phyloP scores from a whole-genome alignment of 2,113 vertebrate genomes.

The Noctilio leporinus region DNA sequence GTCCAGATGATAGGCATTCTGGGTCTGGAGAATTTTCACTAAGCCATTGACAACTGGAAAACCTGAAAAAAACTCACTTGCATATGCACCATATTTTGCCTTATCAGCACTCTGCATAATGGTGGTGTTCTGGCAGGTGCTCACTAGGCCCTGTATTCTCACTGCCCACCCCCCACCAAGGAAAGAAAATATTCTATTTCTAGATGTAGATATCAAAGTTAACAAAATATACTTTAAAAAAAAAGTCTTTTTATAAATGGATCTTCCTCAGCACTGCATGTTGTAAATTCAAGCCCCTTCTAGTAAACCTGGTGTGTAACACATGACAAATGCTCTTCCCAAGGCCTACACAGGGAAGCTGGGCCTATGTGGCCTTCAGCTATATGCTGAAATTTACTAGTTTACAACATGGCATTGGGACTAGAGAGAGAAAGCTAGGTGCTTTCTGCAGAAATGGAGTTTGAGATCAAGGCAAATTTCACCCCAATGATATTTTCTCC shows the following conservation, averaged over 20 bases:
- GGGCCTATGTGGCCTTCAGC: background rate
- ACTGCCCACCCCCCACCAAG: background rate
- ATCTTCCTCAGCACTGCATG: background rate
- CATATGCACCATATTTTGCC: conserved; percentile 26
- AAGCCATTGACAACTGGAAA: conserved; percentile 44
- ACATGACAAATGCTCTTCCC: background rate
- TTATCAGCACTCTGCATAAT: conserved; percentile 49
- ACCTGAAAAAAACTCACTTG: conserved; percentile 36
- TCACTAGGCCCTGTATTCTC: background rate
- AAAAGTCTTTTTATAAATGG: background rate
- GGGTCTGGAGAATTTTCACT: conserved; percentile 44
- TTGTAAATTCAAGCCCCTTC: background rate
- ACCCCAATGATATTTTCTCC: background rate
- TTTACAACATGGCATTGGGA: background rate
- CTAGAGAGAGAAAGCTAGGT: background rate
- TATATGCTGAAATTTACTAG: conserved; percentile 11
- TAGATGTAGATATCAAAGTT: background rate
- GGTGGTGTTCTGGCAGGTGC: background rate
- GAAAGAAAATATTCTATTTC: background rate
- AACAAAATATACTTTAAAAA: background rate
- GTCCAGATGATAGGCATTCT: conserved; percentile 34
- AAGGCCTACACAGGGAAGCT: background rate
- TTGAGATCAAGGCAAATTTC: background rate
- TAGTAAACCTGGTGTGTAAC: background rate
- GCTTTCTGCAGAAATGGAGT: background rate